phyloP scores from a whole-genome alignment of 1,140 invertebrate genomes.

The Antheraea mylitta region DNA sequence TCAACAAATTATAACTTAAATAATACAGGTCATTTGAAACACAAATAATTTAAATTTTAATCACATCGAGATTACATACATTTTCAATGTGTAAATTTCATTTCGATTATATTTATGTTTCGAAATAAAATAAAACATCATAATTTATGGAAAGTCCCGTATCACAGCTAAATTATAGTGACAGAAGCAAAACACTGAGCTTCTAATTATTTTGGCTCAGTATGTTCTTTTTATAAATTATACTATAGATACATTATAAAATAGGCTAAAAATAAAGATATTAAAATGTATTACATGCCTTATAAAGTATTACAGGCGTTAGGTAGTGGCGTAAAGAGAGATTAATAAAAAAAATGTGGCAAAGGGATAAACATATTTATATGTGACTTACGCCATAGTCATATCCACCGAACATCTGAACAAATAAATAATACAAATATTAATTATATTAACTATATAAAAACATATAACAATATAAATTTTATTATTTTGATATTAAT shows the following conservation, averaged over 20 bases:
- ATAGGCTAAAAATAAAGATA: not conserved
- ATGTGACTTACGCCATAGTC: conserved; percentile 75
- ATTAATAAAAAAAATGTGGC: conserved; percentile 13
- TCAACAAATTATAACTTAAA: too few relatives aligned
- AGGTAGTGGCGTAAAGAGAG: conserved; percentile 17
- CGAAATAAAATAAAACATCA: not conserved
- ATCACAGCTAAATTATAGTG: too few relatives aligned
- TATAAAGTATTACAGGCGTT: conserved; percentile 10
- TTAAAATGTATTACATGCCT: conserved; percentile 16
- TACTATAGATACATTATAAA: not conserved
- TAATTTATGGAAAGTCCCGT: not conserved
- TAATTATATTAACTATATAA: conserved; percentile 22
- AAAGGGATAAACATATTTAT: conserved; percentile 22
- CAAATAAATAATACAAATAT: conserved; percentile 52
- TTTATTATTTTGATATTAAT: too few relatives aligned
- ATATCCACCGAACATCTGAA: conserved; percentile 78
- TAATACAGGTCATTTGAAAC: too few relatives aligned
- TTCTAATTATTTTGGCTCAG: too few relatives aligned
- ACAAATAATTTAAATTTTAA: too few relatives aligned
- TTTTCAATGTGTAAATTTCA: too few relatives aligned
- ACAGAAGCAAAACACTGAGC: too few relatives aligned
- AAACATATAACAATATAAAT: too few relatives aligned
- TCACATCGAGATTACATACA: too few relatives aligned
- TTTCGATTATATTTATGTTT: too few relatives aligned
- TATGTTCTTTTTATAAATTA: too few relatives aligned